Evolutionary conservation across 2,113 vertebrate species (phyloP).

Genomic region (Reinhardtius hippoglossoides): DNA sequence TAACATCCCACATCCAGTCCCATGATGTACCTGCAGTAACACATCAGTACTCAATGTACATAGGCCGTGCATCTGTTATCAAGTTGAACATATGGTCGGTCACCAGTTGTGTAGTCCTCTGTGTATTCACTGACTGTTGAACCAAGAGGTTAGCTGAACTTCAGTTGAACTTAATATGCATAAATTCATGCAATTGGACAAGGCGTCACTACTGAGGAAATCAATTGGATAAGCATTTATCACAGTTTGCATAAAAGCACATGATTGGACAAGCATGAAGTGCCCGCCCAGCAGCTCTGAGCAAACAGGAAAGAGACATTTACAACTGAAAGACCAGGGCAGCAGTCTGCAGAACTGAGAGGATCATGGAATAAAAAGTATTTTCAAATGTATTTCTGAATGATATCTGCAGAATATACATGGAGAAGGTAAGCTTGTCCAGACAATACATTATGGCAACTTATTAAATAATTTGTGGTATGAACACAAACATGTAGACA

Average conservation of each 20-base stretch:
- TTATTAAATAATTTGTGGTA: background rate
- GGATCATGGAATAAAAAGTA: conserved; percentile 14
- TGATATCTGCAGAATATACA: background rate
- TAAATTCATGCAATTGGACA: conserved; percentile 29
- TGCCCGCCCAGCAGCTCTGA: background rate
- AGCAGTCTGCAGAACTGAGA: background rate
- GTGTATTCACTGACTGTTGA: conserved; percentile 8
- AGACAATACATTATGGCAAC: background rate
- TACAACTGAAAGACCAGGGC: background rate
- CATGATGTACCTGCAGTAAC: background rate
- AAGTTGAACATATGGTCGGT: background rate
- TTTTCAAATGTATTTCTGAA: conserved; percentile 8
- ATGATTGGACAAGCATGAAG: conserved; percentile 13
- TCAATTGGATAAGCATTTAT: conserved; percentile 31
- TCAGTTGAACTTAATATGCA: conserved; percentile 36
- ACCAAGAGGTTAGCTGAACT: conserved; percentile 21
- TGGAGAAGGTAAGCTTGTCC: background rate
- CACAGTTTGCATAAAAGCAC: conserved; percentile 18
- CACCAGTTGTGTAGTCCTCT: background rate
- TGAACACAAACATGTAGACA: background rate
- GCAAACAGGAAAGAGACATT: background rate
- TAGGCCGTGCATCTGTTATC: background rate
- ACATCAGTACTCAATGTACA: background rate
- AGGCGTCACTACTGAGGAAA: conserved; percentile 8
- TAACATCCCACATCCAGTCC: background rate